These are phyloP conservation scores for Misgurnus anguillicaudatus DNA, from an alignment of 2,113 vertebrate genomes.

Conservation along the genomic window DNA sequence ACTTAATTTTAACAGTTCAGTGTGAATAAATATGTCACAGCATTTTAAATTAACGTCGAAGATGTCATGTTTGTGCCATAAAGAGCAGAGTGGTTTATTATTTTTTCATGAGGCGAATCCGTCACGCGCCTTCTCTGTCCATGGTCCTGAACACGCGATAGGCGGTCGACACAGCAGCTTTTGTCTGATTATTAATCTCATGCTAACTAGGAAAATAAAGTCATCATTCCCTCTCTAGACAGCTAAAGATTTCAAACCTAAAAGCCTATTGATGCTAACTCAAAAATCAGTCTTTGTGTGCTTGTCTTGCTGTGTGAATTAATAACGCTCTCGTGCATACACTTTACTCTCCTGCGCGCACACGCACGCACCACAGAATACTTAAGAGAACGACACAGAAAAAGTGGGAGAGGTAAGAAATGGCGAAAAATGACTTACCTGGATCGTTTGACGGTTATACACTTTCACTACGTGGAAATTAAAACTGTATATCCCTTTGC, in stretches of 20 bases:
- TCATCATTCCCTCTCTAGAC: background rate
- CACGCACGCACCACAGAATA: background rate
- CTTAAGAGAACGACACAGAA: background rate
- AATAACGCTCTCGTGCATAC: background rate
- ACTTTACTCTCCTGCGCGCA: background rate
- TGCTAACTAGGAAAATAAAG: background rate
- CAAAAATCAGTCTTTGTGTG: background rate
- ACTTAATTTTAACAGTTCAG: background rate
- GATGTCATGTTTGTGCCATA: too few species aligned
- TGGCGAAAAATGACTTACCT: conserved; percentile 76
- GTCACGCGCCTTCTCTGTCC: conserved; percentile 53
- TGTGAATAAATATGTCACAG: background rate
- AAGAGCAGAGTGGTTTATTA: conserved; percentile 2
- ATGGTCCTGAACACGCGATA: conserved; percentile 58
- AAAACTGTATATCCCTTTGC: conserved; percentile 99
- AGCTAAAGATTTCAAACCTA: background rate
- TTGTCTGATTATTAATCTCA: background rate
- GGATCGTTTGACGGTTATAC: conserved; percentile 98
- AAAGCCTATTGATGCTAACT: background rate
- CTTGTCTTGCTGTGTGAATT: background rate
- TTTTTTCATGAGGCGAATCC: background rate
- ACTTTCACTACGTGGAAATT: conserved; percentile 99
- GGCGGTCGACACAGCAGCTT: background rate
- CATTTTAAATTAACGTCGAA: too few species aligned
- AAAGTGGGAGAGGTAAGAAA: background rate